phyloP scores from a whole-genome alignment of 2,113 vertebrate genomes.

The Nettapus auritus region DNA sequence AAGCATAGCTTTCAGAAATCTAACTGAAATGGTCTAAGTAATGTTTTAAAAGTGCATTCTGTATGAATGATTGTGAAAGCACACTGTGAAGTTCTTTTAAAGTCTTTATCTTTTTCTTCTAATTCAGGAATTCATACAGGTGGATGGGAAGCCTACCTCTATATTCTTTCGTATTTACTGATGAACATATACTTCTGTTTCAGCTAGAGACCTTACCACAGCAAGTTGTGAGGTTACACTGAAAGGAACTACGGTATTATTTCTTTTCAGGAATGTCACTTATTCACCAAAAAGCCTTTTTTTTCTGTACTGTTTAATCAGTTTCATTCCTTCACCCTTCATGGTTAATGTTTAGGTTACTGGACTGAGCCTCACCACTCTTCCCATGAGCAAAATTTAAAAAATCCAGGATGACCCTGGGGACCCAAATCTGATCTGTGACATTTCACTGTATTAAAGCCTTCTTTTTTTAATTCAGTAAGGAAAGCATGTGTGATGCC shows the following conservation, averaged over 20 bases:
- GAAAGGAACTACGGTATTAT: neutral
- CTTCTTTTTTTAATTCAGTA: neutral
- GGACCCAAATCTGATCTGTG: neutral
- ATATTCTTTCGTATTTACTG: neutral
- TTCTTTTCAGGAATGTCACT: neutral
- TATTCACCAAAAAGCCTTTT: neutral
- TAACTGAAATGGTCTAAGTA: neutral
- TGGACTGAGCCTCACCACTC: neutral
- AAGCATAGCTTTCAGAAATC: neutral
- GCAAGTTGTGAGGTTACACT: neutral
- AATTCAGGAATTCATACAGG: neutral
- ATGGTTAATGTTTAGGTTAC: neutral
- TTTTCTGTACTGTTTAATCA: fast-evolving
- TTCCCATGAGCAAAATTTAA: neutral
- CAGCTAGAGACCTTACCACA: neutral
- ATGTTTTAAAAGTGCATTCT: neutral
- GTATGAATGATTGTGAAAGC: neutral
- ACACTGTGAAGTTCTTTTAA: neutral
- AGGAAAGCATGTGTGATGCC: fast-evolving
- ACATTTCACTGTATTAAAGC: neutral
- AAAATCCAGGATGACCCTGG: neutral
- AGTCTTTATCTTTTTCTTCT: neutral
- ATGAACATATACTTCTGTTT: neutral
- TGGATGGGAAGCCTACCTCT: neutral
- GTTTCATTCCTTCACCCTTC: neutral